Percentiles rank a stretch among this genome's conserved stretches.
Evolutionary conservation across 2,888 invertebrate species (phyloP).

Genomic region (Xanthostigma xanthostigma): DNA sequence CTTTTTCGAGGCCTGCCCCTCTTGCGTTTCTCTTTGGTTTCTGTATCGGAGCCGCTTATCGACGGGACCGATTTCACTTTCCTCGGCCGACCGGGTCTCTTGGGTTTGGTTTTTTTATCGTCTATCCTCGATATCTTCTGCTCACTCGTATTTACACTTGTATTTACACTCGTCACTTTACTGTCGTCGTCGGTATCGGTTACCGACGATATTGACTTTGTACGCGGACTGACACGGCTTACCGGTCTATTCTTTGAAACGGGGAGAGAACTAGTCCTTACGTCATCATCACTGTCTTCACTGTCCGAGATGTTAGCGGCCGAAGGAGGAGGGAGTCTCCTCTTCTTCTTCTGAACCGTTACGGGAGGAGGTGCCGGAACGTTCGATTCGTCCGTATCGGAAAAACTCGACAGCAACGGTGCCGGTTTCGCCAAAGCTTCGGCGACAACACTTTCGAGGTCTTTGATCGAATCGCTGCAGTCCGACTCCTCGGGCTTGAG

Average conservation of each 20-base stretch:
- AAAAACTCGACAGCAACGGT: conserved; percentile 40
- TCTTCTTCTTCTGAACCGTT: conserved; percentile 19
- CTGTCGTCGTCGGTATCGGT: conserved; percentile 25
- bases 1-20: conserved; percentile 17
- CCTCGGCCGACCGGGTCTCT: conserved; percentile 30
- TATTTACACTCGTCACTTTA: conserved; percentile 5
- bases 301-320: conserved; percentile 16
- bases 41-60: conserved; percentile 7
- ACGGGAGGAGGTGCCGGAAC: conserved; percentile 23
- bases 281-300: conserved; percentile 20
- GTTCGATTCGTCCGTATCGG: conserved; percentile 37
- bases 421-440: conserved; percentile 26
- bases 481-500: conserved; percentile 20
- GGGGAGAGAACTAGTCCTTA: conserved; percentile 8
- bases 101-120: conserved; percentile 11
- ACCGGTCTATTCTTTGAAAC: conserved; percentile 19
- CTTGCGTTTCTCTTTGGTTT: conserved; percentile 15
- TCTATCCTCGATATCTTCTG: neutral
- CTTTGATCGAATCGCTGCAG: conserved; percentile 36
- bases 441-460: conserved; percentile 38
- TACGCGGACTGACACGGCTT: conserved; percentile 23
- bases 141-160: neutral
- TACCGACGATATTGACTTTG: conserved; percentile 22
- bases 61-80: conserved; percentile 22
- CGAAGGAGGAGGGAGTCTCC: conserved; percentile 24